phyloP scores from a whole-genome alignment of 2,113 vertebrate species.

The Psophia crepitans region DNA sequence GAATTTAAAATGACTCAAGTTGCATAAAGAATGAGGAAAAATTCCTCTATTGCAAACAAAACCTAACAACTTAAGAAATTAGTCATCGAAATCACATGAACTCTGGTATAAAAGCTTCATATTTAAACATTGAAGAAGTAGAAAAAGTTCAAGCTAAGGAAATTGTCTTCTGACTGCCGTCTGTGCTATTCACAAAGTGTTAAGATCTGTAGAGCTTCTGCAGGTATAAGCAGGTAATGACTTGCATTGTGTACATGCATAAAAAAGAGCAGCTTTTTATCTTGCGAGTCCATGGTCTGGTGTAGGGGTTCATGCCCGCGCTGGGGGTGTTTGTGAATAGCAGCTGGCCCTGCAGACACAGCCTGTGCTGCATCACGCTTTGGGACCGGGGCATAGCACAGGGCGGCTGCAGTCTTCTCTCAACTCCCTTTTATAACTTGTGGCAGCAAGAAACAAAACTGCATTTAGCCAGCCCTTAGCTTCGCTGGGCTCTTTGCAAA shows the following conservation, averaged over 20 bases:
- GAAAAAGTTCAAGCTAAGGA: background rate
- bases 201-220: background rate
- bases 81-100: background rate
- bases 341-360: background rate
- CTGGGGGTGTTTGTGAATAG: background rate
- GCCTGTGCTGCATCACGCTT: background rate
- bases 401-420: background rate
- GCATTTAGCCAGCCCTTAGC: background rate
- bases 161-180: background rate
- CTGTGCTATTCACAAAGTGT: background rate
- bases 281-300: background rate
- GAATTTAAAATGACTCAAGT: background rate
- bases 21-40: background rate
- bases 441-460: background rate
- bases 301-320: background rate
- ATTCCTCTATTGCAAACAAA: background rate
- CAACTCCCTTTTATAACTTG: background rate
- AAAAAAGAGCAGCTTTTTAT: background rate
- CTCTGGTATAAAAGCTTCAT: background rate
- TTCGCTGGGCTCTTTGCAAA: background rate
- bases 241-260: background rate
- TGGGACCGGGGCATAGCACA: accelerated
- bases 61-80: background rate
- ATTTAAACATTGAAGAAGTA: background rate
- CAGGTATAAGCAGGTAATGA: background rate